Conservation (phyloP, 2,888 invertebrate genomes). For the Spodoptera exigua region DNA sequence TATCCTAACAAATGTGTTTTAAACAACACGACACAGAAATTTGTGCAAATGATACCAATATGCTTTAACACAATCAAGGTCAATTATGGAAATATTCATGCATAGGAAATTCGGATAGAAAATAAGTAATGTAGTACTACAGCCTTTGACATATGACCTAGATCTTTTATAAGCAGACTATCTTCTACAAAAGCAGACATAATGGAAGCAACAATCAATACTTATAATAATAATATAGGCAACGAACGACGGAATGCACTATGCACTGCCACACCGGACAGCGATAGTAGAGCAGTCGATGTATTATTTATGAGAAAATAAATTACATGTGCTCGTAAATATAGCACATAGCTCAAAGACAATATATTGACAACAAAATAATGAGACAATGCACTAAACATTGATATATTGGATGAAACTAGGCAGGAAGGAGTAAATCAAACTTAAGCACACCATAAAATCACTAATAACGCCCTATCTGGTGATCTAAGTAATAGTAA, state of each 20-base stretch:
- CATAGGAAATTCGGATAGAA: too few species aligned
- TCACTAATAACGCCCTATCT: conserved; percentile 55
- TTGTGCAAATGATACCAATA: conserved; percentile 1
- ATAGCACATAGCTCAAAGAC: conserved; percentile 29
- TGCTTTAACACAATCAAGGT: too few species aligned
- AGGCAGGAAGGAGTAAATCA: conserved; percentile 61
- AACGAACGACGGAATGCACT: conserved; percentile 1
- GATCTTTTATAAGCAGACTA: too few species aligned
- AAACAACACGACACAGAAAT: neutral
- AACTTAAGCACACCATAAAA: conserved; percentile 59
- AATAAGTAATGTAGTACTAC: too few species aligned
- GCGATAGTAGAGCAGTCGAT: conserved; percentile 9
- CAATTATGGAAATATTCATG: too few species aligned
- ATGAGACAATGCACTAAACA: conserved; percentile 46
- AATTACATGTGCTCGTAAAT: conserved; percentile 34
- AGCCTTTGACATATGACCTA: too few species aligned
- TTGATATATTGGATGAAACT: conserved; percentile 47
- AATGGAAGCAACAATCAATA: neutral
- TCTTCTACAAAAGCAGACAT: neutral
- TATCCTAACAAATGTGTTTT: neutral
- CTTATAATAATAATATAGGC: neutral
- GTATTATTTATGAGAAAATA: conserved; percentile 41
- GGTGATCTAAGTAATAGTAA: conserved; percentile 51
- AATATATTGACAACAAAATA: conserved; percentile 49
- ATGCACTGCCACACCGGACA: conserved; percentile 4